These are phyloP conservation scores for Nibea coibor DNA, from an alignment of 2,113 vertebrate species.

Conservation along the genomic window DNA sequence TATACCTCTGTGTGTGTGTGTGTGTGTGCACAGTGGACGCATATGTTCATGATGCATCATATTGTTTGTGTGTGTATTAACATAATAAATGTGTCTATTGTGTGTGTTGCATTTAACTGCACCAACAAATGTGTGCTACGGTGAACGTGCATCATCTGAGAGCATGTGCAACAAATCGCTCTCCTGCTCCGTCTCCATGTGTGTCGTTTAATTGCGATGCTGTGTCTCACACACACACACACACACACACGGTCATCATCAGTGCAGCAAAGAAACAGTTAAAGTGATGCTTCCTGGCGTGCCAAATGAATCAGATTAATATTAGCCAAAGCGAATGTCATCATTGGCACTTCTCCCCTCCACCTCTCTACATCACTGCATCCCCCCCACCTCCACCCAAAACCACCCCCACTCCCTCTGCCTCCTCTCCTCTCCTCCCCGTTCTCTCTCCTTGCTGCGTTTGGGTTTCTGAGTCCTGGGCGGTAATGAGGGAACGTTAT, in stretches of 20 bases:
- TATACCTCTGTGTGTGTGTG: background rate
- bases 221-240: conserved; percentile 17
- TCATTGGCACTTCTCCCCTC: conserved; percentile 86
- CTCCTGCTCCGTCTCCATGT: conserved; percentile 21
- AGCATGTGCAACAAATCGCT: conserved; percentile 34
- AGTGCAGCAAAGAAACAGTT: conserved; percentile 82
- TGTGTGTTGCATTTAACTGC: conserved; percentile 5
- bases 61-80: background rate
- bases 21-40: background rate
- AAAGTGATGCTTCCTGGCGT: conserved; percentile 86
- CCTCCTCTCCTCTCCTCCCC: background rate
- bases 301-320: conserved; percentile 93
- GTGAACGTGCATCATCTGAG: conserved; percentile 3
- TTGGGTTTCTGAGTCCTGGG: conserved; percentile 88
- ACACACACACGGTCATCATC: background rate
- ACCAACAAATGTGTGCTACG: background rate
- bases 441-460: conserved; percentile 85
- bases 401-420: conserved; percentile 43
- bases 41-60: background rate
- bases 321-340: conserved; percentile 93
- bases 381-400: background rate
- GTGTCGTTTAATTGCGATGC: conserved; percentile 41
- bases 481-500: conserved; percentile 97
- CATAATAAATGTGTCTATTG: conserved; percentile 5
- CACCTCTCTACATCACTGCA: conserved; percentile 74